Base-by-base conservation (phyloP, 2,888 invertebrate species). In the Plutella xylostella region DNA sequence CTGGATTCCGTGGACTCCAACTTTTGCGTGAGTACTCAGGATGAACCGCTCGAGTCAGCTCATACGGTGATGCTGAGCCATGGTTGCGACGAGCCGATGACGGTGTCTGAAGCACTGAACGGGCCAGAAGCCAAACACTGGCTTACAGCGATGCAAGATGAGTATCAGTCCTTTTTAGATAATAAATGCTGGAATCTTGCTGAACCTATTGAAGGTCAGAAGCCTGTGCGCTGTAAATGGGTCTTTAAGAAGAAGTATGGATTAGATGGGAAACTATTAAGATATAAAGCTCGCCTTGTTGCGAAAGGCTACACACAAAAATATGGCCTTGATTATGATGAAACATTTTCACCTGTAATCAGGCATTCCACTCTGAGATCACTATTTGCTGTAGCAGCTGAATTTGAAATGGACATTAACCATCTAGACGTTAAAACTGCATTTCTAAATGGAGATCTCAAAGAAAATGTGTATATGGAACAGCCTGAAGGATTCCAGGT, bases 81-180 rank as follows among this genome's bases (percentile, higher is more conserved):
- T n/a, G n/a, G n/a, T n/a, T n/a, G n/a, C n/a, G n/a, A n/a, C n/a
- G n/a, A n/a, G n/a, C n/a, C n/a, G n/a, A n/a, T n/a, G n/a, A n/a
- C n/a, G n/a, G n/a, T n/a, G n/a, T n/a, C n/a, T n/a, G n/a, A n/a
- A n/a, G n/a, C n/a, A n/a, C n/a, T n/a, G n/a, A n/a, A n/a, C n/a
- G 46, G 56, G 1, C 42, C 50, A 12, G 49, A 55, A n/a, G 46
- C 22, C 7, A 48, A 47, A n/a, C 42, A 50, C 12, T 55, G 55
- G 54, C 15, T 31, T 7, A 14, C 14, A 7, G 51, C 54, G 1
- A 40, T 52, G 42, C 9, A 43, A 28, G 49, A 38, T 15, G 38
- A 38, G n/a, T 9, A 19, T 4, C 15, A 38, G 20, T 38, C 18
- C 3, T 38, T 38, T 20, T 11, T 19, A 9, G 19, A 38, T 11